Evolutionary conservation across 2,888 invertebrate species (phyloP).

Genomic region (Conus canariensis): DNA sequence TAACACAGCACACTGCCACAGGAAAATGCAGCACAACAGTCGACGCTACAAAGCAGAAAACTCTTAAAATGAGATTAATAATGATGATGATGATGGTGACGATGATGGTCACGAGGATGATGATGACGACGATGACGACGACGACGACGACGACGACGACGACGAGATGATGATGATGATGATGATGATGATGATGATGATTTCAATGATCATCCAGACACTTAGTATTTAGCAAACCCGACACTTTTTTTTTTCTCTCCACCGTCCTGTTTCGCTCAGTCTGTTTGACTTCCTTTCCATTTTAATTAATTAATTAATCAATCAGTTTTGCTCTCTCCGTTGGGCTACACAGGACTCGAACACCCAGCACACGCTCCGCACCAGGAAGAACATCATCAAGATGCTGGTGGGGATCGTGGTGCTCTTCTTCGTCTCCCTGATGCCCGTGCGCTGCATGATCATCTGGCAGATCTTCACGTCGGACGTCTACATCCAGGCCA

Average conservation of each 20-base stretch:
- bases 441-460: constrained; percentile 92
- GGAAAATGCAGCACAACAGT: neutral
- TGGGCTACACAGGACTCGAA: no score
- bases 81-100: neutral
- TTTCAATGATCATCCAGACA: neutral
- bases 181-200: constrained; percentile 47
- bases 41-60: no score
- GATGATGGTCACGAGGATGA: neutral
- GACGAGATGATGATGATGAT: constrained; percentile 38
- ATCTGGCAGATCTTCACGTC: constrained; percentile 84
- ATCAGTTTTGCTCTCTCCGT: no score
- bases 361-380: neutral
- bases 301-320: no score
- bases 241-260: no score
- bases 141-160: neutral
- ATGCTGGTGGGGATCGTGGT: constrained; percentile 77
- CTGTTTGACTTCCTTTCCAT: no score
- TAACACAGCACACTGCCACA: neutral
- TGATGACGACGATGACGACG: no score
- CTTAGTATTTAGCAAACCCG: no score
- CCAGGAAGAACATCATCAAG: constrained; percentile 65
- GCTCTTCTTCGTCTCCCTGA: constrained; percentile 92
- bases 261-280: no score
- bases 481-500: constrained; percentile 83
- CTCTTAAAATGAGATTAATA: no score